Evolutionary conservation across 1,140 invertebrate genomes (phyloP).

Genomic region (Yoshiicerus persimilis): DNA sequence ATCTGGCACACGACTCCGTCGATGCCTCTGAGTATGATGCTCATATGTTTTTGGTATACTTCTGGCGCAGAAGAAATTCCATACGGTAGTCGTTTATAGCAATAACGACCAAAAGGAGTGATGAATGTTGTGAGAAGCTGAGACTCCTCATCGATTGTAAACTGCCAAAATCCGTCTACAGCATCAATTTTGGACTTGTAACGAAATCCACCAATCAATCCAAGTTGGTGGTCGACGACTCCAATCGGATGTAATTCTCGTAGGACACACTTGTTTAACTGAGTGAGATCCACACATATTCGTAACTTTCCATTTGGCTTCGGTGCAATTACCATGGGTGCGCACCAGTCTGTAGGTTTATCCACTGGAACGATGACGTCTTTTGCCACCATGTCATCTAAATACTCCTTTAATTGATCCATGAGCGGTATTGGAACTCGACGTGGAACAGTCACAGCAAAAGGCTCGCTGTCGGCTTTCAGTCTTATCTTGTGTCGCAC

Average conservation of each 20-base stretch:
- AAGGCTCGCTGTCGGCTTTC: not conserved
- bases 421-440: not conserved
- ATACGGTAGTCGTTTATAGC: slow-evolving; percentile 54
- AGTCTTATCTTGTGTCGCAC: not conserved
- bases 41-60: slow-evolving; percentile 59
- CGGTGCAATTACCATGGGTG: not conserved
- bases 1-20: slow-evolving; percentile 41
- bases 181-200: slow-evolving; percentile 53
- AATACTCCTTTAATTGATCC: not conserved
- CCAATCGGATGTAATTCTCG: slow-evolving; percentile 32
- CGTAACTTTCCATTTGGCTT: not conserved
- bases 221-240: slow-evolving; percentile 30
- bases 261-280: slow-evolving; percentile 8
- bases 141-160: not conserved
- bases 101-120: slow-evolving; percentile 53
- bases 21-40: slow-evolving; percentile 55
- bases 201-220: not conserved
- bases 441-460: not conserved
- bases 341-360: not conserved
- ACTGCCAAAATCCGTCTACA: slow-evolving; percentile 32
- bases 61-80: slow-evolving; percentile 57
- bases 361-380: not conserved
- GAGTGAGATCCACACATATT: slow-evolving; percentile 38
- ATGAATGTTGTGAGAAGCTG: slow-evolving; percentile 50
- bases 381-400: not conserved